phyloP scores from a whole-genome alignment of 1,140 invertebrate genomes.

The Zaprionus capensis region DNA sequence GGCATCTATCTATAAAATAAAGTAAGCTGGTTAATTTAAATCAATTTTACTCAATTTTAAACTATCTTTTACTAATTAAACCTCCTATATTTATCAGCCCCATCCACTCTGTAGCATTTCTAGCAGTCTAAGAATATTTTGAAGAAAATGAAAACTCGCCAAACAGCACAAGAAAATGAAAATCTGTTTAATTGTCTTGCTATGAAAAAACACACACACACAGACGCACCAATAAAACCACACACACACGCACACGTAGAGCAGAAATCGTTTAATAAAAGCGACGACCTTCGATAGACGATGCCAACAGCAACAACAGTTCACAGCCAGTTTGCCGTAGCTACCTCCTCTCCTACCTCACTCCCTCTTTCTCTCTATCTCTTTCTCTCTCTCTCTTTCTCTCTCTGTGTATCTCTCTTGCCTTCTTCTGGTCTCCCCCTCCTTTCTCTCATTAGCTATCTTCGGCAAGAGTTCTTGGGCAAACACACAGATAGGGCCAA shows the following conservation, averaged over 20 bases:
- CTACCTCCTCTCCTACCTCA: neutral
- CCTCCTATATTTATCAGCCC: neutral
- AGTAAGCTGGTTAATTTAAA: no score
- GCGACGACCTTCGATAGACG: conserved; percentile 58
- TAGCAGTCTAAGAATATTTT: conserved; percentile 20
- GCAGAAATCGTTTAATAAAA: conserved; percentile 49
- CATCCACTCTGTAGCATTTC: neutral
- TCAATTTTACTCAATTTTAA: no score
- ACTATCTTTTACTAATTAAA: neutral
- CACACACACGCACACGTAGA: conserved; percentile 10
- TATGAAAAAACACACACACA: conserved; percentile 9
- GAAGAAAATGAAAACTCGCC: conserved; percentile 30
- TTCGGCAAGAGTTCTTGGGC: conserved; percentile 8
- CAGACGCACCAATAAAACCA: conserved; percentile 3
- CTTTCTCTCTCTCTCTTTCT: neutral
- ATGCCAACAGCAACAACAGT: conserved; percentile 19
- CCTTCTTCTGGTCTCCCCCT: neutral
- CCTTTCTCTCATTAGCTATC: neutral
- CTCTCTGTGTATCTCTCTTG: neutral
- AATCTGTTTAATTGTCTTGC: conserved; percentile 54
- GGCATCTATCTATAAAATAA: no score
- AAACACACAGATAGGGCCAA: neutral
- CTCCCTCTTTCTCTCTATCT: neutral
- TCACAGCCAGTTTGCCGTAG: neutral
- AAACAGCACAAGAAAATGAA: conserved; percentile 34